These are phyloP conservation scores for Dermolepida albohirtum DNA, from an alignment of 2,888 invertebrate species.

Conservation along the genomic window DNA sequence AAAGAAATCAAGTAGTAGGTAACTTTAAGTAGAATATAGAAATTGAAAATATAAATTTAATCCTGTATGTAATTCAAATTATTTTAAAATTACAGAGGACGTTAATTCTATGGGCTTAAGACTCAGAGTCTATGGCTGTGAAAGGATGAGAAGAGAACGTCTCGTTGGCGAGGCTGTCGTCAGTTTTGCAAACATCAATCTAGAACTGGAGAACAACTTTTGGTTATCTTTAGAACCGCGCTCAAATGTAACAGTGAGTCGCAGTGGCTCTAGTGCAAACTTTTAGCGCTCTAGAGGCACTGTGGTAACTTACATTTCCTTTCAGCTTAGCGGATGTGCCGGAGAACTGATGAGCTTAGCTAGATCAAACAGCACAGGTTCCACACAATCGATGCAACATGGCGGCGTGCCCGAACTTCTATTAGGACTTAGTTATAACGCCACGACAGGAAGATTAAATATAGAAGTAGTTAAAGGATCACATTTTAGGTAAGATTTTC, in stretches of 20 bases:
- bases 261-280: conserved; percentile 21
- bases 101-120: conserved; percentile 92
- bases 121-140: conserved; percentile 91
- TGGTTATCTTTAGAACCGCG: conserved; percentile 89
- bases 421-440: conserved; percentile 90
- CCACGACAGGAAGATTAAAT: conserved; percentile 92
- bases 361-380: conserved; percentile 93
- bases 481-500: conserved; percentile 69
- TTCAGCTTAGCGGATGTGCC: conserved; percentile 65
- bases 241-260: conserved; percentile 68
- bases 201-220: conserved; percentile 90
- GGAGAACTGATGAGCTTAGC: conserved; percentile 84
- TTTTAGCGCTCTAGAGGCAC: conserved; percentile 22
- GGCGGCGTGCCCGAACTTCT: conserved; percentile 93
- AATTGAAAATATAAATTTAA: background rate
- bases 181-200: conserved; percentile 89
- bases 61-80: background rate
- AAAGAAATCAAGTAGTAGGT: too few relatives aligned
- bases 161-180: conserved; percentile 92
- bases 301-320: conserved; percentile 39
- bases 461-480: conserved; percentile 89
- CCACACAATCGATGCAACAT: conserved; percentile 90
- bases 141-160: conserved; percentile 91
- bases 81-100: conserved; percentile 75
- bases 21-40: too few relatives aligned